Evolutionary conservation across 2,888 invertebrate genomes (phyloP).

Genomic region (Bombylius major): DNA sequence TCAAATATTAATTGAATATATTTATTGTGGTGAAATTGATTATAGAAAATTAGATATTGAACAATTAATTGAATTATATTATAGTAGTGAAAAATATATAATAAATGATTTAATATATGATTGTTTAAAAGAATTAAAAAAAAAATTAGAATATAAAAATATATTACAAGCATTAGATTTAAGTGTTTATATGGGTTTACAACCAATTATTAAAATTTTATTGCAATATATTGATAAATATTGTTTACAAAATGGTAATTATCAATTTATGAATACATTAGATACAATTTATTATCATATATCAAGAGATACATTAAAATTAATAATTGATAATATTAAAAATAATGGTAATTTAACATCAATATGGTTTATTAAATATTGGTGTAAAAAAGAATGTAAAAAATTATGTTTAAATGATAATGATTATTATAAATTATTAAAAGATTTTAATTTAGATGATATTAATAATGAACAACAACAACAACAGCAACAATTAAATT

Average conservation of each 20-base stretch:
- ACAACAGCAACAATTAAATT: background rate
- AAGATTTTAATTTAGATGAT: constrained; percentile 20
- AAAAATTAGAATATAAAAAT: constrained; percentile 30
- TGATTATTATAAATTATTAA: constrained; percentile 23
- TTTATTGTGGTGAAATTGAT: constrained; percentile 28
- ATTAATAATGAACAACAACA: background rate
- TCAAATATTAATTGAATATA: constrained; percentile 30
- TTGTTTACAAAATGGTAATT: constrained; percentile 22
- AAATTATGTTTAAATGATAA: constrained; percentile 20
- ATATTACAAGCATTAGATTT: constrained; percentile 32
- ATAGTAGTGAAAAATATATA: constrained; percentile 34
- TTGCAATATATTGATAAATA: constrained; percentile 32
- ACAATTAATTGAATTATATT: constrained; percentile 32
- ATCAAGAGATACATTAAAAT: constrained; percentile 32
- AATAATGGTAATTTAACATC: constrained; percentile 23
- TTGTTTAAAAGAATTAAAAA: constrained; percentile 25
- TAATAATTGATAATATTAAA: constrained; percentile 23
- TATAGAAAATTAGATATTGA: constrained; percentile 25
- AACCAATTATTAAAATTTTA: constrained; percentile 25
- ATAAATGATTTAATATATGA: constrained; percentile 25
- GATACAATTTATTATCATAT: constrained; percentile 31
- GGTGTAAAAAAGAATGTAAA: constrained; percentile 32
- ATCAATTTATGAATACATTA: constrained; percentile 27
- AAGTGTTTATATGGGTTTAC: constrained; percentile 29
- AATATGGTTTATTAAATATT: constrained; percentile 30